Evolutionary conservation across 2,113 vertebrate genomes (phyloP).

Genomic region (Tonatia bakeri): DNA sequence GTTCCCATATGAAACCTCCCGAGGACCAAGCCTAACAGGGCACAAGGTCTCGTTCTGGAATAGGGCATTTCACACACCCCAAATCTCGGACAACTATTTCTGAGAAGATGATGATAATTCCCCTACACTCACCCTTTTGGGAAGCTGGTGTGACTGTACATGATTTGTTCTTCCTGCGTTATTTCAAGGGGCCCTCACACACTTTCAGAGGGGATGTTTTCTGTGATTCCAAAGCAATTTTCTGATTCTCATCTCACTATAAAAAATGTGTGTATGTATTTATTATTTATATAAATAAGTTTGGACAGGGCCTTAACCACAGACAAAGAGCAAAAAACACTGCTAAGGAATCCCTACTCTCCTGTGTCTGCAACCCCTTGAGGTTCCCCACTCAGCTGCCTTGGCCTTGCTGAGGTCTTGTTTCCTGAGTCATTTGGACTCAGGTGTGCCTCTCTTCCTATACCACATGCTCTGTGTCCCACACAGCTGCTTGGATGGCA

Average conservation of each 20-base stretch:
- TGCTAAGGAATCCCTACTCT: background rate
- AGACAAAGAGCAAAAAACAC: background rate
- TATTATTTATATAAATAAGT: background rate
- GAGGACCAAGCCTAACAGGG: background rate
- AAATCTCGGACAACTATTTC: background rate
- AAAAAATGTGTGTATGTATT: background rate
- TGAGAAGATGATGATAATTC: background rate
- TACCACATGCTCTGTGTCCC: background rate
- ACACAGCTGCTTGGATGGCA: no score
- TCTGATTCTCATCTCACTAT: background rate
- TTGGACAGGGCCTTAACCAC: background rate
- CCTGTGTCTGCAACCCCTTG: background rate
- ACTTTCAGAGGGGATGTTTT: background rate
- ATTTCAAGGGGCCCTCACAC: background rate
- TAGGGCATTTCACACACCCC: background rate
- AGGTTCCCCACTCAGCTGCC: background rate
- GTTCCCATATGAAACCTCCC: background rate
- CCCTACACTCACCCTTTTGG: background rate
- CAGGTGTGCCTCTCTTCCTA: background rate
- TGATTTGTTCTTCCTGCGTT: background rate
- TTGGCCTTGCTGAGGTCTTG: background rate
- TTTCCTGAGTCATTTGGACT: background rate
- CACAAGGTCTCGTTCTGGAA: background rate
- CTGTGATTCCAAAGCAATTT: background rate
- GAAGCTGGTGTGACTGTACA: background rate